Evolutionary conservation across 2,888 invertebrate genomes (phyloP).

Genomic region (Scaptomyza flava): DNA sequence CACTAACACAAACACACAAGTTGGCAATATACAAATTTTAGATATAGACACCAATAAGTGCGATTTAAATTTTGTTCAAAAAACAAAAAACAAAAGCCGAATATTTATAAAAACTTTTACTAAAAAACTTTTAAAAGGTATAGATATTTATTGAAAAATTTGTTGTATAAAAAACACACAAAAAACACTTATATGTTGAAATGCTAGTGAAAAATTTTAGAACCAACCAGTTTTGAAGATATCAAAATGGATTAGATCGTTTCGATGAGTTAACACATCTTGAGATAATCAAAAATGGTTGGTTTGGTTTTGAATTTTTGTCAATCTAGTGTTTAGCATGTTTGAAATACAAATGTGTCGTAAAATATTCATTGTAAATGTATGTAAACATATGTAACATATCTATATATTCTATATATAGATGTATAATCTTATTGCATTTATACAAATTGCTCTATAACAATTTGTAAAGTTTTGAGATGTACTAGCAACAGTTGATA

Average conservation of each 20-base stretch:
- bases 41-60: slow-evolving; percentile 68
- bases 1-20: slow-evolving; percentile 33
- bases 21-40: slow-evolving; percentile 23
- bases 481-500: not conserved
- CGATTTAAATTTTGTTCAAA: slow-evolving; percentile 45
- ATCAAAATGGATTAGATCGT: slow-evolving; percentile 38
- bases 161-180: too few relatives aligned
- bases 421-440: slow-evolving; percentile 31
- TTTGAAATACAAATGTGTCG: too few relatives aligned
- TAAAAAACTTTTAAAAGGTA: too few relatives aligned
- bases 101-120: too few relatives aligned
- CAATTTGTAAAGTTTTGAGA: too few relatives aligned
- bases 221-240: slow-evolving; percentile 76
- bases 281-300: slow-evolving; percentile 71
- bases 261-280: slow-evolving; percentile 28
- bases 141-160: too few relatives aligned
- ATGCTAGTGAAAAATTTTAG: slow-evolving; percentile 66
- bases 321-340: slow-evolving; percentile 11
- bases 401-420: not conserved
- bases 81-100: not conserved
- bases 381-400: not conserved
- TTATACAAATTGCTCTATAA: slow-evolving; percentile 6
- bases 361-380: too few relatives aligned
- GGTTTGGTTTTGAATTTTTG: slow-evolving; percentile 79
- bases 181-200: not conserved